phyloP scores from a whole-genome alignment of 1,140 invertebrate species.

The Drosophila lini region DNA sequence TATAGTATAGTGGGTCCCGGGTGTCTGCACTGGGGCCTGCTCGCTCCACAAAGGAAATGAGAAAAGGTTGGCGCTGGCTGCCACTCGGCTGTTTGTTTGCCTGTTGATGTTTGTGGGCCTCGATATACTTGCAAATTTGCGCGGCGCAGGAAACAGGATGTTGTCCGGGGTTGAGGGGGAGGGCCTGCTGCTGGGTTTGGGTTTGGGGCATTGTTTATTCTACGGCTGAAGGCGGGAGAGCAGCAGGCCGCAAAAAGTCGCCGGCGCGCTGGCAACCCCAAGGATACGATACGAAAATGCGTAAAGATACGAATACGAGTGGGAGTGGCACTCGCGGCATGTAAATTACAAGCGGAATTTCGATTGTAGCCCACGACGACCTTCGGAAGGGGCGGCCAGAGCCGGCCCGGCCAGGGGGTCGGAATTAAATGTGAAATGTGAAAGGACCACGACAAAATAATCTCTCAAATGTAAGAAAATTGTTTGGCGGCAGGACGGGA shows the following conservation, averaged over 20 bases:
- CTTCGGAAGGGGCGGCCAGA: conserved; percentile 2
- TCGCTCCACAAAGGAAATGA: conserved; percentile 66
- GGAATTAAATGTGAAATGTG: conserved; percentile 72
- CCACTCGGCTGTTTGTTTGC: conserved; percentile 57
- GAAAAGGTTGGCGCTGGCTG: conserved; percentile 74
- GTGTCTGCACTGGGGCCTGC: conserved; percentile 18
- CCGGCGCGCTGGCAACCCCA: conserved; percentile 27
- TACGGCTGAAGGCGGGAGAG: conserved; percentile 12
- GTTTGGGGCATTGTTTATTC: conserved; percentile 69
- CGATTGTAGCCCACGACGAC: conserved; percentile 67
- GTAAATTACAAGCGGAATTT: conserved; percentile 80
- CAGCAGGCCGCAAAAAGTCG: conserved; percentile 33
- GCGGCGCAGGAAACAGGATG: conserved; percentile 69
- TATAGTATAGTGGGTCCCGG: conserved; percentile 7
- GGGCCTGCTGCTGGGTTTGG: neutral
- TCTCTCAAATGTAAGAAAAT: conserved; percentile 72
- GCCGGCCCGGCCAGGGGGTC: conserved; percentile 7
- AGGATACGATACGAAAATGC: conserved; percentile 47
- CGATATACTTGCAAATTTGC: conserved; percentile 42
- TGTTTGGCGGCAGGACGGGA: conserved; percentile 1
- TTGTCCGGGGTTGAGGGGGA: conserved; percentile 38
- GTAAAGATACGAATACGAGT: conserved; percentile 10
- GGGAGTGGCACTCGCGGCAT: conserved; percentile 40
- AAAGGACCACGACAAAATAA: conserved; percentile 73
- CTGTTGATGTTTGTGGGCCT: conserved; percentile 62